A percentile compares a stretch with the other conserved stretches of the same genome.
These are phyloP conservation scores for Drosophila sordidula DNA, from an alignment of 2,888 invertebrate genomes.

Conservation along the genomic window DNA sequence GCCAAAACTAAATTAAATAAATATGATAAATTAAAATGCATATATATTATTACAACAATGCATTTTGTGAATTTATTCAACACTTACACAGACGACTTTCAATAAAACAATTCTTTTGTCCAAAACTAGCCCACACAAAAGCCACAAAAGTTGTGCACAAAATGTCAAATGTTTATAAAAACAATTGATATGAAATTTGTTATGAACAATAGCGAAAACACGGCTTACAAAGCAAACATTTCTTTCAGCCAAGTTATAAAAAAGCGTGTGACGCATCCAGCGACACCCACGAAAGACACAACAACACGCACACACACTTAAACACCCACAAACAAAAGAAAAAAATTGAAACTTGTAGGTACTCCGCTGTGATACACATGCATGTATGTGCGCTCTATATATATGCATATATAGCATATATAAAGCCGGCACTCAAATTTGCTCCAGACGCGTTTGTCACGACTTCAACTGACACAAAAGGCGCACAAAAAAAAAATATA, in stretches of 20 bases:
- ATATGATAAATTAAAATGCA: too few species aligned
- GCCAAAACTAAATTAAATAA: not conserved
- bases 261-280: constrained; percentile 38
- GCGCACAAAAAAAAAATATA: constrained; percentile 18
- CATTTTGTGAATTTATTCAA: constrained; percentile 4
- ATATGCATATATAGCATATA: constrained; percentile 5
- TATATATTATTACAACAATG: not conserved
- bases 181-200: constrained; percentile 59
- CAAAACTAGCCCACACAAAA: constrained; percentile 15
- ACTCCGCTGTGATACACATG: constrained; percentile 3
- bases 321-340: constrained; percentile 11
- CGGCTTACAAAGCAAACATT: constrained; percentile 41
- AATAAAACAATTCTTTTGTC: constrained; percentile 7
- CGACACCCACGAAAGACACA: constrained; percentile 34
- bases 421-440: constrained; percentile 47
- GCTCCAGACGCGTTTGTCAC: constrained; percentile 73
- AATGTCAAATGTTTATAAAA: constrained; percentile 69
- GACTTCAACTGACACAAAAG: constrained; percentile 64
- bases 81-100: not conserved
- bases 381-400: constrained; percentile 14
- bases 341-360: constrained; percentile 17
- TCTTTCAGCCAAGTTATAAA: constrained; percentile 26
- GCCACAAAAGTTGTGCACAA: constrained; percentile 7
- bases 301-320: constrained; percentile 51
- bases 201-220: constrained; percentile 31